phyloP scores from a whole-genome alignment of 2,797 vertebrate genomes.

The Monodelphis domestica region DNA sequence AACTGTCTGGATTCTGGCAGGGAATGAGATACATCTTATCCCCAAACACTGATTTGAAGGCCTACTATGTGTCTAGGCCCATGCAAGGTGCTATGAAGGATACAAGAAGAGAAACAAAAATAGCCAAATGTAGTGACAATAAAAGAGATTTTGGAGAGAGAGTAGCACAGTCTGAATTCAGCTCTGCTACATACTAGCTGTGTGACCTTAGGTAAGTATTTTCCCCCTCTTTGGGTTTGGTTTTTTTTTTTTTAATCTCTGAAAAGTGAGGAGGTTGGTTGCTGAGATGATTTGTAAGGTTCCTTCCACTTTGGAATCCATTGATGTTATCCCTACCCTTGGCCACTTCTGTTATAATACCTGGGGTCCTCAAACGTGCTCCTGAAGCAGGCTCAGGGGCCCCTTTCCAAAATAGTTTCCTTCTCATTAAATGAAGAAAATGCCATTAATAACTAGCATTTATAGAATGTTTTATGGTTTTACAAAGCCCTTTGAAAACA shows the following conservation, averaged over 20 bases:
- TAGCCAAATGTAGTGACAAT: not conserved
- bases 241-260: not conserved
- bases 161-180: not conserved
- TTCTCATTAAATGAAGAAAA: not conserved
- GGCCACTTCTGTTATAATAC: not conserved
- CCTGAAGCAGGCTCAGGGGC: not conserved
- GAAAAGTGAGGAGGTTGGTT: not conserved
- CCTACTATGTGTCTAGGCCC: not conserved
- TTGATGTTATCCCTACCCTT: not conserved
- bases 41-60: not conserved
- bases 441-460: too few species aligned
- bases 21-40: not conserved
- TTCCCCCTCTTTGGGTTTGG: not conserved
- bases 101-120: not conserved
- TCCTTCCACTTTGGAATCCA: not conserved
- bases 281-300: not conserved
- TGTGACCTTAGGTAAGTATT: not conserved
- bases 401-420: not conserved
- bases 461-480: not conserved
- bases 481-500: not conserved
- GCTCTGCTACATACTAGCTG: not conserved
- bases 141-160: not conserved
- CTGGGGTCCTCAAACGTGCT: not conserved
- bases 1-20: conserved; percentile 55
- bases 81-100: not conserved